Percentiles rank a stretch among this genome's conserved stretches.
These are phyloP conservation scores for Ormyrus labotus DNA, from an alignment of 2,888 invertebrate genomes.

Conservation along the genomic window DNA sequence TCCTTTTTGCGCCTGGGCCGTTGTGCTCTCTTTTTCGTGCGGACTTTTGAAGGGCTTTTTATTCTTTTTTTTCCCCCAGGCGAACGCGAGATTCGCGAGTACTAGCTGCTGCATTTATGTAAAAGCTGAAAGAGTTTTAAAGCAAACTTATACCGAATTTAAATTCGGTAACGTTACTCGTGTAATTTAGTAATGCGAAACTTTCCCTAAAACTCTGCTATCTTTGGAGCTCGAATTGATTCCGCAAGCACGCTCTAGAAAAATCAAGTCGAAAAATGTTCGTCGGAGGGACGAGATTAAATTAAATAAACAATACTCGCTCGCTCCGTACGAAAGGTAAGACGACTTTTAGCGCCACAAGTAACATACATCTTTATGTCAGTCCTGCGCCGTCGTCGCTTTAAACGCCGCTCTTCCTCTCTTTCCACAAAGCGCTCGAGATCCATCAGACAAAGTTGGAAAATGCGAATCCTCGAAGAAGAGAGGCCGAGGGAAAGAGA, in stretches of 20 bases:
- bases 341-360: conserved; percentile 27
- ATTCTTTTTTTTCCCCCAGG: background rate
- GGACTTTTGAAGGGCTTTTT: conserved; percentile 7
- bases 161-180: too few species aligned
- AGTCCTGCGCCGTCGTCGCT: conserved; percentile 11
- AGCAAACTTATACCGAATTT: background rate
- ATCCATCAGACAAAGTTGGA: conserved; percentile 15
- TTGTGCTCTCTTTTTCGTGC: background rate
- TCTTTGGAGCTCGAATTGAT: too few species aligned
- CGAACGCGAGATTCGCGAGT: conserved; percentile 12
- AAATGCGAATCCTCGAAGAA: background rate
- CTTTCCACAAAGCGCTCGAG: background rate
- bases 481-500: conserved; percentile 37
- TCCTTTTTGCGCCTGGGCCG: background rate
- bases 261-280: too few species aligned
- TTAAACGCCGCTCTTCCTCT: conserved; percentile 7
- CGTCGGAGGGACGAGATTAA: too few species aligned
- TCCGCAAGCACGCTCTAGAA: too few species aligned
- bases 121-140: conserved; percentile 31
- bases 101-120: conserved; percentile 37
- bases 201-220: conserved; percentile 3
- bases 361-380: conserved; percentile 45
- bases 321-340: too few species aligned
- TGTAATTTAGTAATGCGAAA: background rate
- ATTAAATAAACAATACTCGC: too few species aligned